Evolutionary conservation across 1,140 invertebrate species (phyloP), one percentile per base, ranked within the genome.

Genomic region (Halictus rubicundus): DNA sequence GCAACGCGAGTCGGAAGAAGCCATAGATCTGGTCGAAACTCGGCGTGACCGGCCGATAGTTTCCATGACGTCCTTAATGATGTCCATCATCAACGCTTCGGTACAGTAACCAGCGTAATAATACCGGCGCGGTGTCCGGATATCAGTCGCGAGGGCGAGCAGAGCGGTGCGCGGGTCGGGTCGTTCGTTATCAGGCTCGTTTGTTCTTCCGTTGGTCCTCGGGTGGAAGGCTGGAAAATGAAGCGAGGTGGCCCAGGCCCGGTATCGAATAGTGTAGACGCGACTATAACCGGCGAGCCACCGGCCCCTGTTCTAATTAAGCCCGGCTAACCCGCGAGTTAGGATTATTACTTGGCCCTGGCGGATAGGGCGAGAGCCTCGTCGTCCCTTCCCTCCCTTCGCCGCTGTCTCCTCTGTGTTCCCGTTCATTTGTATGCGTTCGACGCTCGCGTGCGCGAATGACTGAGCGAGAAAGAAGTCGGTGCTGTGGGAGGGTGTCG

Each of bases 281-380:
- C 86, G 88, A 87, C 88, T 90, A 88, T 87, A 89, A 83, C 88
- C 78, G 81, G 75, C 87, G 78, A 89, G 85, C 88, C 87, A 81
- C 86, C 87, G 88, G 90, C 84, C 90, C 87, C 86, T 84, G 90
- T 89, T 89, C 91, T 92, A 92, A 92, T 92, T 92, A 92, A 92
- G 90, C 90, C 81, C 81, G 72, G 88, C 91, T 92, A 90, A 91
- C 87, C 88, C 86, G 90, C 88, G 89, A 92, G 91, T 92, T 91
- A 90, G 91, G 90, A 91, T 92, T 92, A 92, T 92, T 92, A 90
- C 90, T 90, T 82, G 87, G 78, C 63, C 68, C 72, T 61, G 72
- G 32, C 32, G 71, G 81, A 79, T 74, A 77, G 86, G 89, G 89
- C 87, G 73, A 64, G 32, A 78, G 21, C 5, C 6, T 0, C 42